Evolutionary conservation across 2,113 vertebrate species (phyloP).

Genomic region (Meriones unguiculatus): DNA sequence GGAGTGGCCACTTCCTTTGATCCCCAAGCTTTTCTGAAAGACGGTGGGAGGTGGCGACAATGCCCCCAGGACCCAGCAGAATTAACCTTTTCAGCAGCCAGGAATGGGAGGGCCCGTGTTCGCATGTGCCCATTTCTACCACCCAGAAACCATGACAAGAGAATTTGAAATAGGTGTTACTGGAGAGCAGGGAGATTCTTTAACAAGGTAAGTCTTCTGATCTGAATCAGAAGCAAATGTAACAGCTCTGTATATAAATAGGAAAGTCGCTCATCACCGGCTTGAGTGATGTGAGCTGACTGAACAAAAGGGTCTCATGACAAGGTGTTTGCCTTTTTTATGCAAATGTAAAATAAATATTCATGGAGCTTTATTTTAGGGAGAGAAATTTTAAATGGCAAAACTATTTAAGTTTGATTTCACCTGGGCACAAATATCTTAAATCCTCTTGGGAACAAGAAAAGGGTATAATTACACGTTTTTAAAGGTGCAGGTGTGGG

Average conservation of each 20-base stretch:
- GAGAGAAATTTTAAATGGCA: conserved; percentile 73
- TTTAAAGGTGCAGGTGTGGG: conserved; percentile 45
- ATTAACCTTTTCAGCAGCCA: neutral
- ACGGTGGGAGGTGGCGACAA: neutral
- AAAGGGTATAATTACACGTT: conserved; percentile 61
- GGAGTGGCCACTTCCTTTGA: neutral
- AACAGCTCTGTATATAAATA: conserved; percentile 58
- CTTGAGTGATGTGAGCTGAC: conserved; percentile 69
- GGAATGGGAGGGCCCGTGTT: neutral
- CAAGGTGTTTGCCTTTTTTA: conserved; percentile 76
- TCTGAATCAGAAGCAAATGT: conserved; percentile 57
- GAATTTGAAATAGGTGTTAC: conserved; percentile 7
- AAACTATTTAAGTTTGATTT: conserved; percentile 78
- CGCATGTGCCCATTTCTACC: neutral
- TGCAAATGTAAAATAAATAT: conserved; percentile 79
- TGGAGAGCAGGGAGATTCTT: conserved; percentile 15
- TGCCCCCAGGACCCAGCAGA: neutral
- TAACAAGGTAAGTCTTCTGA: conserved; percentile 33
- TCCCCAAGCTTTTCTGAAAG: neutral
- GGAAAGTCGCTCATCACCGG: conserved; percentile 46
- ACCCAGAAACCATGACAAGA: neutral
- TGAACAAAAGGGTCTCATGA: conserved; percentile 67
- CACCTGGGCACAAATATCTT: conserved; percentile 71
- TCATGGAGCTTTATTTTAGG: conserved; percentile 79
- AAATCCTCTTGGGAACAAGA: conserved; percentile 51